Evolutionary conservation across 2,888 invertebrate genomes (phyloP).

Genomic region (Drosophila atripex): DNA sequence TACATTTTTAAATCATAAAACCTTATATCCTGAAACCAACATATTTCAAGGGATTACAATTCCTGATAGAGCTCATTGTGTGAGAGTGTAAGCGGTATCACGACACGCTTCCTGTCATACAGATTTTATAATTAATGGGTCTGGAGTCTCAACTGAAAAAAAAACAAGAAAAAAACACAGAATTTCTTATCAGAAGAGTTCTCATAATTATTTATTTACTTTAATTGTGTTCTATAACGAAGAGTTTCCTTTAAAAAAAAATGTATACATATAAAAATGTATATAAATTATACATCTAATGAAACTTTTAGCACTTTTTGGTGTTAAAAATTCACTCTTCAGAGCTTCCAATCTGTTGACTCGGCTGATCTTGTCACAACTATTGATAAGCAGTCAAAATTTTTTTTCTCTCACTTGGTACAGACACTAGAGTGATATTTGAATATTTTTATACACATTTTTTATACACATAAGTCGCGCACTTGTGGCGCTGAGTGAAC

Average conservation of each 20-base stretch:
- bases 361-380: background rate
- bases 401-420: background rate
- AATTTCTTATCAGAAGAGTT: conserved; percentile 1
- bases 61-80: background rate
- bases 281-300: background rate
- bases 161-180: background rate
- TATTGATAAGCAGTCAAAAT: conserved; percentile 44
- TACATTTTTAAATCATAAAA: background rate
- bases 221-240: background rate
- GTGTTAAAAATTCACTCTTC: background rate
- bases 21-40: background rate
- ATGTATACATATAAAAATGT: background rate
- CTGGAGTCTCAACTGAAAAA: background rate
- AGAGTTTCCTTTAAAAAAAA: background rate
- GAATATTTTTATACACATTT: background rate
- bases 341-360: background rate
- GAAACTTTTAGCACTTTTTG: background rate
- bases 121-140: conserved; percentile 13
- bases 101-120: conserved; percentile 13
- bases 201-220: background rate
- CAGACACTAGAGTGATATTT: conserved; percentile 4
- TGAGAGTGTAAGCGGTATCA: background rate
- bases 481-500: conserved; percentile 6
- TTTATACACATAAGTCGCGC: background rate
- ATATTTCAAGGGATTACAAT: background rate